Percentiles rank a stretch among this genome's conserved stretches.
Conservation (phyloP, 2,797 vertebrate genomes). For the Nyctibius grandis region DNA sequence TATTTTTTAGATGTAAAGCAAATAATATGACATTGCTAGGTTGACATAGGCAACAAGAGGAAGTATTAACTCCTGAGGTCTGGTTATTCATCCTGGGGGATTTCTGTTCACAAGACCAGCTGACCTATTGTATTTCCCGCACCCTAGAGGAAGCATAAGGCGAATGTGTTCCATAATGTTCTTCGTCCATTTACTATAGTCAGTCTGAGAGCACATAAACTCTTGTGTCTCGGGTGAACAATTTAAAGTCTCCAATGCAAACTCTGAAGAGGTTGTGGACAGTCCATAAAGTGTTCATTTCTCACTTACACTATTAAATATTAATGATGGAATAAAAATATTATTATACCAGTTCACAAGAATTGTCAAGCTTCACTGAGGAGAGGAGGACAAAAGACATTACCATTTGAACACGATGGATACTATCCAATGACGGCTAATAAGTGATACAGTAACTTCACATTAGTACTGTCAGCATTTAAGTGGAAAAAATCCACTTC, state of each 20-base stretch:
- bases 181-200: background rate
- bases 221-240: background rate
- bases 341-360: background rate
- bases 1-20: background rate
- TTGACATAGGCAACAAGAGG: background rate
- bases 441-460: background rate
- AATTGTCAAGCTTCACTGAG: background rate
- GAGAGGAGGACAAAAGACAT: background rate
- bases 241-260: background rate
- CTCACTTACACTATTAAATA: background rate
- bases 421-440: background rate
- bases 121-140: background rate
- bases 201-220: background rate
- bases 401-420: background rate
- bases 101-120: background rate
- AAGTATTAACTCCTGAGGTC: background rate
- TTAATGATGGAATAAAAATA: slow-evolving; percentile 3
- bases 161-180: background rate
- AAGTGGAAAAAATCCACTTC: background rate
- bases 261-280: background rate
- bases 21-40: background rate
- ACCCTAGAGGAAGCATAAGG: background rate
- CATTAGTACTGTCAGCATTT: background rate
- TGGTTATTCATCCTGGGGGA: background rate
- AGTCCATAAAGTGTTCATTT: background rate